Evolutionary conservation across 2,888 invertebrate genomes (phyloP), one percentile per base, ranked within the genome.

Genomic region (Chromoteleia sp.): DNA sequence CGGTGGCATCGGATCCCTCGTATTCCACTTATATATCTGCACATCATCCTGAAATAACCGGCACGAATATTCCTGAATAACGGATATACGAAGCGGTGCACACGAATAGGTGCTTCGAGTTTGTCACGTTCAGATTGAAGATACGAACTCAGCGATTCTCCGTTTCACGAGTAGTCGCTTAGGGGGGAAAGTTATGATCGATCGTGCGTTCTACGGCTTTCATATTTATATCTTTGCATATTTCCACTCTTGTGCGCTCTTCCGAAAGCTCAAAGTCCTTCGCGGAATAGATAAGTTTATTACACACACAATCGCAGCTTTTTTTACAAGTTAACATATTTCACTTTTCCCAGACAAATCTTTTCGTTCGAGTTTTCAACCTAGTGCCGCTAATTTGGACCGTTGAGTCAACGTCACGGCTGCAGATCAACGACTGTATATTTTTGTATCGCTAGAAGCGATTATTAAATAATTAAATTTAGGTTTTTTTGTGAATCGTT

Each of bases 21-120:
- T 58, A 71, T 54, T 71, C 68, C 67, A 73, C 79, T 79, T 82
- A 82, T 75, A 81, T 78, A 82, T 79, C 82, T 70, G 74, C 70
- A 70, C 82, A 78, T 82, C 82, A 75, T 79, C 17, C 68, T 75
- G 79, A 79, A 83, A 84, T 86, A 86, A 87, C 86, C 85, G 85
- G 81, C 83, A 83, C 84, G 82, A 78, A 81, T 74, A 75, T 67
- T 71, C 73, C 78, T 80, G 83, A 84, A 86, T 86, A 87, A 86
- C 85, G 85, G 84, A 84, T 76, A 83, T 83, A 85, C 84, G 85
- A 84, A 86, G 83, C 86, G 83, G 67, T 75, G 83, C 83, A 74
- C 82, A 85, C 86, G 77, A 86, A 86, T 85, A 81, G 82, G 73
- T 77, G 84, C 81, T 74, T 79, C 79, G 79, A 80, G 83, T 84